Evolutionary conservation across 2,113 vertebrate genomes (phyloP), one percentile per base, ranked within the genome.

Genomic region (Heterotis niloticus): DNA sequence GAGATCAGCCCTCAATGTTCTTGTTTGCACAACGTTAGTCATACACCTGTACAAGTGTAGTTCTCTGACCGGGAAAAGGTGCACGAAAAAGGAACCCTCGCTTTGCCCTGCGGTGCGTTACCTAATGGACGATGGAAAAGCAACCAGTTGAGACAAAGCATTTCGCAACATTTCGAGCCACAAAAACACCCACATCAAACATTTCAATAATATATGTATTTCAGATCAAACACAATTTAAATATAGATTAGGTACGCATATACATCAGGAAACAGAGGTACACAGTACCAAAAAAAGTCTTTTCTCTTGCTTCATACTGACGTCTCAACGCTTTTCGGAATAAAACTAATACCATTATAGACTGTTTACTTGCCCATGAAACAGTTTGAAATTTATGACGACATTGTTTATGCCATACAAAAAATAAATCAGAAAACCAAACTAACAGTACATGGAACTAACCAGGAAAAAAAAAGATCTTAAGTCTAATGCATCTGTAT

Each of bases 141-240:
- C 34, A 44, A 44, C 34, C 34, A 44, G 34, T 44, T 44, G 34
- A 44, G 7, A 44, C 34, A 44, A 7, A 44, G 7, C 34, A 4
- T 44, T 44, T 44, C 7, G 34, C 7, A 44, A 7, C 7, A 44
- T 44, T 74, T 62, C 59, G 1, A 62, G 12, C 17, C 52, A 23
- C 57, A 74, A 59, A 74, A 74, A 74, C 52, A 74, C 71, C 23
- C 34, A 91, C 85, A 88, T 83, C 86, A 90, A 90, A 91, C 88
- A 88, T 94, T 94, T 94, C 88, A 91, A 85, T 90, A 90, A 91
- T 93, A 90, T 92, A 93, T 96, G 93, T 96, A 95, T 96, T 94
- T 98, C 93, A 95, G 97, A 97, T 96, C 95, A 95, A 95, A 97
- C 96, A 96, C 96, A 96, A 93, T 89, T 99, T 98, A 99, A 99